Evolutionary conservation across 2,888 invertebrate genomes (phyloP).

Genomic region (Brassicogethes aeneus): DNA sequence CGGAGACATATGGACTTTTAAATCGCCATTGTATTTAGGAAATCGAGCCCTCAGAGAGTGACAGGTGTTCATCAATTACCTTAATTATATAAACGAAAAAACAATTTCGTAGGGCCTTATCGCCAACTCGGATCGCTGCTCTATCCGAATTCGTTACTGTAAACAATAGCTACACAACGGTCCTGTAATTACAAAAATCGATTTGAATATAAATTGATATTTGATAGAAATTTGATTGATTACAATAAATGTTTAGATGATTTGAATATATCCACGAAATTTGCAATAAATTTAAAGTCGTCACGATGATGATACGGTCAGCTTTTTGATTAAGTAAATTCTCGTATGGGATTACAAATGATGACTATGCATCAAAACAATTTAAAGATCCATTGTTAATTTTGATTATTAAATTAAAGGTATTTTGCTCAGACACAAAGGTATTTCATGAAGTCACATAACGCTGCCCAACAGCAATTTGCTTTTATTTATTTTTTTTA

Average conservation of each 20-base stretch:
- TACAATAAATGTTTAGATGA: too few species aligned
- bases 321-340: too few species aligned
- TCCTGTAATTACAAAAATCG: neutral
- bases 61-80: constrained; percentile 30
- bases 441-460: neutral
- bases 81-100: constrained; percentile 17
- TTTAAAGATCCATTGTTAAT: neutral
- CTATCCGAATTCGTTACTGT: neutral
- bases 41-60: constrained; percentile 27
- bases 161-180: neutral
- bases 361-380: neutral
- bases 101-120: neutral
- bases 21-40: constrained; percentile 31
- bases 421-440: neutral
- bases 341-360: neutral
- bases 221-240: neutral
- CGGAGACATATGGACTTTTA: constrained; percentile 28
- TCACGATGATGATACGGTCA: too few species aligned
- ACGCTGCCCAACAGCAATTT: too few species aligned
- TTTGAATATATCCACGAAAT: too few species aligned
- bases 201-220: neutral
- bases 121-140: neutral
- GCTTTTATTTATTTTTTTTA: too few species aligned
- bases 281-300: too few species aligned
- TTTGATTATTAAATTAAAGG: neutral